Evolutionary conservation across 2,888 invertebrate species (phyloP).

Genomic region (Agrochola lychnidis): DNA sequence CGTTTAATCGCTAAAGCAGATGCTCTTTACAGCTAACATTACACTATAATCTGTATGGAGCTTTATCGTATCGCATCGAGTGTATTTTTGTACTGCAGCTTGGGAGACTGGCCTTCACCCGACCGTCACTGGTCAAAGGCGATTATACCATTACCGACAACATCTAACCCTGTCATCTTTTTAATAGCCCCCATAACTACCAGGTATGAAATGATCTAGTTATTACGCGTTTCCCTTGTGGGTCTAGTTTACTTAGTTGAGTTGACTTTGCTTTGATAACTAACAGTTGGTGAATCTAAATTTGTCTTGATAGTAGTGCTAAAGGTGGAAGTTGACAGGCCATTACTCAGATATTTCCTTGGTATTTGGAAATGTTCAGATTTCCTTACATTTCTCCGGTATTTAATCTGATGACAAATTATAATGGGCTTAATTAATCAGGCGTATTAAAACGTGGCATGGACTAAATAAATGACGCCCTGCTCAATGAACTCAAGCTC

Average conservation of each 20-base stretch:
- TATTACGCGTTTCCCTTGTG: conserved; percentile 4
- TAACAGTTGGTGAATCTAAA: not conserved
- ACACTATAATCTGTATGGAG: conserved; percentile 22
- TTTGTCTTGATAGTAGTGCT: not conserved
- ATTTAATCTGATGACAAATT: conserved; percentile 35
- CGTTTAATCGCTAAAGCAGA: conserved; percentile 27
- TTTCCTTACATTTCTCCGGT: not conserved
- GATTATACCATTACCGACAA: conserved; percentile 75
- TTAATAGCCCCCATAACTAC: conserved; percentile 37
- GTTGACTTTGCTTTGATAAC: not conserved
- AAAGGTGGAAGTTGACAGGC: not conserved
- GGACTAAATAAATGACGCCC: conserved; percentile 33
- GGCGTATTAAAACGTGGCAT: conserved; percentile 17
- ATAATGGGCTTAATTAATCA: conserved; percentile 41
- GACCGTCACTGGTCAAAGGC: conserved; percentile 69
- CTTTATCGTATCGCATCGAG: conserved; percentile 44
- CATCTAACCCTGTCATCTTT: conserved; percentile 60
- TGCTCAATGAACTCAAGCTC: conserved; percentile 41
- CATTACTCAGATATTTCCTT: not conserved
- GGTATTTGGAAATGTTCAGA: not conserved
- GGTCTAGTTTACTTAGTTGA: not conserved
- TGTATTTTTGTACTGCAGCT: conserved; percentile 63
- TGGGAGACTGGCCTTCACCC: conserved; percentile 76
- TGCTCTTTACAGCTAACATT: conserved; percentile 7
- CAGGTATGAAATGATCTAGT: conserved; percentile 11